These are phyloP conservation scores for Leptobrachium ailaonicum DNA, from an alignment of 2,113 vertebrate genomes.

Conservation along the genomic window DNA sequence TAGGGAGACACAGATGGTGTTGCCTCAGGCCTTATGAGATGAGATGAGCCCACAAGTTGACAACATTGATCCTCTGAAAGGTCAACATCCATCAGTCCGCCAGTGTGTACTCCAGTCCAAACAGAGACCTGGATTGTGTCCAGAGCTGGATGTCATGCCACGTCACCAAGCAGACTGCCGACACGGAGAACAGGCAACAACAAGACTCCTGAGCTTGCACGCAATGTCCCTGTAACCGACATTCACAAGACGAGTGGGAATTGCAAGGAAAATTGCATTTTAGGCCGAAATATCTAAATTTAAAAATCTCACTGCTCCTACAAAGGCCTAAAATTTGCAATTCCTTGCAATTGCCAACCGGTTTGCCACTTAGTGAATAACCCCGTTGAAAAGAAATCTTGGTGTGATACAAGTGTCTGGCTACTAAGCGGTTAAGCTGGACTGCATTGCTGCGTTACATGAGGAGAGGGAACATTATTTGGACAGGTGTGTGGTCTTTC, in stretches of 20 bases:
- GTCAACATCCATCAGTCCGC: slow-evolving; percentile 1
- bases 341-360: too few species aligned
- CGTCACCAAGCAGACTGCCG: background rate
- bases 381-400: too few species aligned
- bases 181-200: background rate
- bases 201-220: background rate
- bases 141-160: background rate
- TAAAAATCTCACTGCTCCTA: too few species aligned
- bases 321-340: too few species aligned
- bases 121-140: slow-evolving; percentile 5
- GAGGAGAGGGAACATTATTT: background rate
- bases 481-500: slow-evolving; percentile 18
- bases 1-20: background rate
- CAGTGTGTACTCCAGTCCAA: background rate
- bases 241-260: too few species aligned
- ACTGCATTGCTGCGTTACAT: background rate
- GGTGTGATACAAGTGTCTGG: background rate
- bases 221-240: too few species aligned
- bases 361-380: too few species aligned
- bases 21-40: slow-evolving; percentile 2
- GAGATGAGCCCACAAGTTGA: background rate
- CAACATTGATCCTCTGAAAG: background rate
- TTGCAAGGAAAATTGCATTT: too few species aligned
- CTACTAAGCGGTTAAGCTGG: slow-evolving; percentile 16
- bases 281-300: too few species aligned